phyloP scores from a whole-genome alignment of 2,888 invertebrate species.

The Arge pagana region DNA sequence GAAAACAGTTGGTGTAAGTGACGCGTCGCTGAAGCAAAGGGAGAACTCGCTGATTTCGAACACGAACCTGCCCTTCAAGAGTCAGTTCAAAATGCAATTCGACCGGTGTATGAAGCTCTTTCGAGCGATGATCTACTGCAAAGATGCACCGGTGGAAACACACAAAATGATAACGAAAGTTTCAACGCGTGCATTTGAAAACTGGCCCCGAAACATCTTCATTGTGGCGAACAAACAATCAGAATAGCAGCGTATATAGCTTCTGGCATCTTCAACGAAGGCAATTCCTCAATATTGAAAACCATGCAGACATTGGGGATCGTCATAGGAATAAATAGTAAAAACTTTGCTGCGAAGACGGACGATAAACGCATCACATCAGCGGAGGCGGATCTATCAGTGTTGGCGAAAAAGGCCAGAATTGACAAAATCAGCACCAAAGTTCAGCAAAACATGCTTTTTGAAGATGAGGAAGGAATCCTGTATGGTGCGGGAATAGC shows the following conservation, averaged over 20 bases:
- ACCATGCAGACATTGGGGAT: constrained; percentile 1
- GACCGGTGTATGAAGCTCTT: constrained; percentile 25
- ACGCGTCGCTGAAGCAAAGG: constrained; percentile 18
- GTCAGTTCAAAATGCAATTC: constrained; percentile 23
- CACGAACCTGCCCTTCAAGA: constrained; percentile 23
- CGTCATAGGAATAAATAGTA: neutral
- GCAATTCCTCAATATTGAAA: neutral
- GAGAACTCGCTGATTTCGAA: neutral
- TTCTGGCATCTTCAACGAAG: neutral
- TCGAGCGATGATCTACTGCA: constrained; percentile 20
- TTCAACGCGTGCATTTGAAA: constrained; percentile 15
- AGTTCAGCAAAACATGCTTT: constrained; percentile 1
- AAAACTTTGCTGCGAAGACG: neutral
- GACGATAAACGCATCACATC: neutral
- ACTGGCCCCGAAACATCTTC: constrained; percentile 24
- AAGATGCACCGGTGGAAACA: constrained; percentile 22
- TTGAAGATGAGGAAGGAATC: neutral
- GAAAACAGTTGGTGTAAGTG: constrained; percentile 31
- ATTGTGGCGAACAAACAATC: constrained; percentile 17
- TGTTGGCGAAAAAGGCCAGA: neutral
- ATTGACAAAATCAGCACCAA: neutral
- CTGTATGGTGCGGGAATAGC: constrained; percentile 11
- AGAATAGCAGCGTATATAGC: constrained; percentile 23
- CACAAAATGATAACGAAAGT: constrained; percentile 19
- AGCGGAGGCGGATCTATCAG: too few species aligned